These are phyloP conservation scores for Phainopepla nitens DNA, from an alignment of 2,113 vertebrate species.

Conservation along the genomic window DNA sequence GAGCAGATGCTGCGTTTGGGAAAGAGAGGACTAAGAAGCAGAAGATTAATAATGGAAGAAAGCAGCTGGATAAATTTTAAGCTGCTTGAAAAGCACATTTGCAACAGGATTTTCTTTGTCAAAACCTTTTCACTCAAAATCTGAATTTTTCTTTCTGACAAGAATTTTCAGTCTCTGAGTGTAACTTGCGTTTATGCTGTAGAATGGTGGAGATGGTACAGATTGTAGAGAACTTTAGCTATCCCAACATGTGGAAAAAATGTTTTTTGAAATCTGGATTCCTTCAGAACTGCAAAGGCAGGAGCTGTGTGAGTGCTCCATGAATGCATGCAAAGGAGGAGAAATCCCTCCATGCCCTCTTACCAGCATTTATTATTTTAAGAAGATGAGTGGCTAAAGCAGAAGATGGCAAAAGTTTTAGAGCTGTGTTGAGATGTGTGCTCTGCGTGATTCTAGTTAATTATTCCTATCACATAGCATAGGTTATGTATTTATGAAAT, in stretches of 20 bases:
- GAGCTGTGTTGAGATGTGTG: not conserved
- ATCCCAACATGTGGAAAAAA: not conserved
- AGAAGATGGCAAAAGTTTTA: not conserved
- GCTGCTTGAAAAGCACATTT: not conserved
- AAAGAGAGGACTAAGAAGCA: not conserved
- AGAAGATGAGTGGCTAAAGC: not conserved
- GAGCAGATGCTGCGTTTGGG: slow-evolving; percentile 16
- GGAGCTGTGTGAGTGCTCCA: accelerated
- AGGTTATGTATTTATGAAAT: slow-evolving; percentile 45
- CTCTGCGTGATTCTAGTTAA: not conserved
- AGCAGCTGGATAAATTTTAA: not conserved
- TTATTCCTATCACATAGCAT: not conserved
- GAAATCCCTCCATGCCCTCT: not conserved
- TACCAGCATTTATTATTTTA: not conserved
- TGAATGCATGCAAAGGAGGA: not conserved
- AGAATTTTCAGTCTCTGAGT: not conserved
- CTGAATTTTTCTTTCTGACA: not conserved
- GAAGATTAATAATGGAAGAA: slow-evolving; percentile 2
- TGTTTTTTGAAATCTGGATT: not conserved
- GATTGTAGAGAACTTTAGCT: not conserved
- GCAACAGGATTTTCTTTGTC: not conserved
- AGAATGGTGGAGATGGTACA: not conserved
- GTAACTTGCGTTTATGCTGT: not conserved
- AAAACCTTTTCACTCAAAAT: not conserved
- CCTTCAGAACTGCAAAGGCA: not conserved